Evolutionary conservation across 2,113 vertebrate genomes (phyloP), one percentile per base, ranked within the genome.

Genomic region (Suricata suricatta): DNA sequence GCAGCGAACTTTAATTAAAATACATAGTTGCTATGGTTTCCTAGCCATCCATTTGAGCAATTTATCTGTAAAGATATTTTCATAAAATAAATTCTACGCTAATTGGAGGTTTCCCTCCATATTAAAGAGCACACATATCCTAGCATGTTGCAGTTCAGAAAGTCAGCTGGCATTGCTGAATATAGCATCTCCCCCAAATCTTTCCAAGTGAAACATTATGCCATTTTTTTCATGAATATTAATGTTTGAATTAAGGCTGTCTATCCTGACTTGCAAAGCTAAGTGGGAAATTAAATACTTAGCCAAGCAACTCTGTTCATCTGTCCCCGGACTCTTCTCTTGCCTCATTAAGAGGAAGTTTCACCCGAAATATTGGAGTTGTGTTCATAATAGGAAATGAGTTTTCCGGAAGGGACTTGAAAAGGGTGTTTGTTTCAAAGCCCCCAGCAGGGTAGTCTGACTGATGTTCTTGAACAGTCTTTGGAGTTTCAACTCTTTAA

Each of bases 261-360:
- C 95, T 96, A 33, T 95, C 81, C 76, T 47, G 47, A 80, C 79
- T 98, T 95, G 29, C 87, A 93, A 95, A 69, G 25, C 35, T 92
- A 96, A 97, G 88, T 97, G 80, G 79, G 68, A 97, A 97, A 97
- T 97, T 95, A 96, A 97, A 93, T 88, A 93, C 91, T 96, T 89
- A 93, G 77, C 38, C 74, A 86, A 90, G n/a, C 57, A 94, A 38
- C 38, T 33, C 33, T 21, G 2, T 96, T 96, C 33, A 90, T 95
- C 80, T 69, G 54, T 96, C 77, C 80, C 80, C 15, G 93, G 66
- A 96, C 87, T 69, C 60, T 90, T 80, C n/a, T 97, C 27, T 83
- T 88, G 77, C 63, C 81, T 97, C 82, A 95, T 90, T 88, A 96
- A n/a, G 54, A 92, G 60, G 38, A 89, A 95, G 71, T 97, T 97